phyloP scores from a whole-genome alignment of 2,797 vertebrate genomes.

The Antennarius maculatus region DNA sequence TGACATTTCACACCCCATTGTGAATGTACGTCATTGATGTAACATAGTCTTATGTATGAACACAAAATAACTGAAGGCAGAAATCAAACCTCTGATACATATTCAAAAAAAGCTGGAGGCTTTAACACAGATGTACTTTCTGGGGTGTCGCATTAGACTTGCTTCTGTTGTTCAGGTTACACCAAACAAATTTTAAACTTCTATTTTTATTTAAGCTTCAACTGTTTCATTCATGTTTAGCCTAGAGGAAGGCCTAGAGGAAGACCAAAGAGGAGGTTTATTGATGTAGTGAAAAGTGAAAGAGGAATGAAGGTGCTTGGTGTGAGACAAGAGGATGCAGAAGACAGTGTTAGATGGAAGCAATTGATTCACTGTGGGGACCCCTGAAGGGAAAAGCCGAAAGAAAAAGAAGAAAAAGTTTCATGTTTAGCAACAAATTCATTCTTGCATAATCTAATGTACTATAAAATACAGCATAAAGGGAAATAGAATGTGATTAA shows the following conservation, averaged over 20 bases:
- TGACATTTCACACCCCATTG: conserved; percentile 30
- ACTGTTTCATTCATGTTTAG: not conserved
- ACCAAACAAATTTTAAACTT: not conserved
- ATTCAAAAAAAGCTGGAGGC: not conserved
- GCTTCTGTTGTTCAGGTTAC: not conserved
- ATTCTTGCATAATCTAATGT: not conserved
- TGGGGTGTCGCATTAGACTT: not conserved
- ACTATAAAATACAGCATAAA: not conserved
- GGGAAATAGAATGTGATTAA: not conserved
- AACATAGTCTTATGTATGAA: conserved; percentile 2
- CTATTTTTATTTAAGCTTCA: too few relatives aligned
- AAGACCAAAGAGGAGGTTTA: too few relatives aligned
- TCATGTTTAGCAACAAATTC: not conserved
- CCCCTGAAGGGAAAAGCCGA: too few relatives aligned
- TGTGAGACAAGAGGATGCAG: too few relatives aligned
- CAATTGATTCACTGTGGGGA: too few relatives aligned
- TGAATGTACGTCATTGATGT: conserved; percentile 29
- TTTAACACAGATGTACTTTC: not conserved
- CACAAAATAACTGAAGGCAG: not conserved
- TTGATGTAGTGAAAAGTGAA: too few relatives aligned
- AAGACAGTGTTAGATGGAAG: too few relatives aligned
- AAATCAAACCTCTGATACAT: conserved; percentile 3
- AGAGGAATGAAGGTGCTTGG: too few relatives aligned
- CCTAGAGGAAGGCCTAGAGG: too few relatives aligned
- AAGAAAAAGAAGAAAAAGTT: too few relatives aligned